phyloP scores from a whole-genome alignment of 2,797 vertebrate species.

The Erpetoichthys calabaricus region DNA sequence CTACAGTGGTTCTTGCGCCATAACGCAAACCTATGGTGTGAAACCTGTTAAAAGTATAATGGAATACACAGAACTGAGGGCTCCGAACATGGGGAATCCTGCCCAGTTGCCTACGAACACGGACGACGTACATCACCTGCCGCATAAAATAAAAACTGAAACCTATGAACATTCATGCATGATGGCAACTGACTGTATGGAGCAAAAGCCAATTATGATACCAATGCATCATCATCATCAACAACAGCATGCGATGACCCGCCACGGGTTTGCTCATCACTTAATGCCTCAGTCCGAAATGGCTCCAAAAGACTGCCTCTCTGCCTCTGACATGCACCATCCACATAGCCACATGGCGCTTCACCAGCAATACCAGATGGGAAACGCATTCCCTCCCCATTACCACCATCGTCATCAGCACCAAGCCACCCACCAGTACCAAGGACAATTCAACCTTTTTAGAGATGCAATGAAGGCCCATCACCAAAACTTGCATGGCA shows the following conservation, averaged over 20 bases:
- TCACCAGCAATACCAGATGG: slow-evolving; percentile 15
- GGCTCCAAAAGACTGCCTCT: slow-evolving; percentile 31
- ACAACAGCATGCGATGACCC: slow-evolving; percentile 31
- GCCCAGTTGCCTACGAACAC: slow-evolving; percentile 27
- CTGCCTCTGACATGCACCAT: slow-evolving; percentile 26
- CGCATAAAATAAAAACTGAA: slow-evolving; percentile 70
- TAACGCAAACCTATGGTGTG: slow-evolving; percentile 24
- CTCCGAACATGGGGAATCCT: slow-evolving; percentile 24
- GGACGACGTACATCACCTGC: slow-evolving; percentile 32
- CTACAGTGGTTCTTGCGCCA: slow-evolving; percentile 33
- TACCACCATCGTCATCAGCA: slow-evolving; percentile 28
- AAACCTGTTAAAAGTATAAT: slow-evolving; percentile 35
- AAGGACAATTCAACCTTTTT: slow-evolving; percentile 60
- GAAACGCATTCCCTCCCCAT: slow-evolving; percentile 27
- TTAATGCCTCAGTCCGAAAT: slow-evolving; percentile 26
- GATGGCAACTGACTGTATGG: slow-evolving; percentile 51
- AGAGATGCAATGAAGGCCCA: slow-evolving; percentile 45
- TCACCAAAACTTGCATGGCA: slow-evolving; percentile 48
- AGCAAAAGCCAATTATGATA: slow-evolving; percentile 41
- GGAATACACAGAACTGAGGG: slow-evolving; percentile 67
- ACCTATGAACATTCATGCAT: slow-evolving; percentile 59
- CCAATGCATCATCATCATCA: slow-evolving; percentile 20
- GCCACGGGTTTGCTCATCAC: slow-evolving; percentile 25
- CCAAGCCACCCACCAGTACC: slow-evolving; percentile 41
- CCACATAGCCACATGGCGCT: slow-evolving; percentile 22